Conservation (phyloP, 2,888 invertebrate species). For the Brachyptera putata region DNA sequence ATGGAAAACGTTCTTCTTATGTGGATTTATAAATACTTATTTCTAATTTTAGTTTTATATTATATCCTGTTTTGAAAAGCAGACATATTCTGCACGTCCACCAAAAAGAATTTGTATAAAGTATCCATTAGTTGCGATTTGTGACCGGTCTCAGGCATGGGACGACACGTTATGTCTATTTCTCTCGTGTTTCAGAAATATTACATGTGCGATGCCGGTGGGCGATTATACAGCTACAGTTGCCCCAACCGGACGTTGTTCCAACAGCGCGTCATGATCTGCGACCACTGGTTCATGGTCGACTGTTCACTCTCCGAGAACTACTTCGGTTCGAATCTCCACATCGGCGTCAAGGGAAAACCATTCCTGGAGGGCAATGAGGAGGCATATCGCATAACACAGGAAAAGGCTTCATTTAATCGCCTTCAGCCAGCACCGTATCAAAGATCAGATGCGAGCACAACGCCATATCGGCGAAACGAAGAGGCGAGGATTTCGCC, state of each 20-base stretch:
- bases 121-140: too few relatives aligned
- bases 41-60: too few relatives aligned
- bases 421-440: not conserved
- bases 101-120: too few relatives aligned
- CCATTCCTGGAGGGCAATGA: conserved; percentile 56
- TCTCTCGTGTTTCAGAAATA: conserved; percentile 68
- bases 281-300: conserved; percentile 81
- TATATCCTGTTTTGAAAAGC: too few relatives aligned
- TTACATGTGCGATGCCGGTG: conserved; percentile 76
- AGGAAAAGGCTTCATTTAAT: not conserved
- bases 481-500: too few relatives aligned
- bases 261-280: conserved; percentile 75
- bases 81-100: too few relatives aligned
- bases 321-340: conserved; percentile 64
- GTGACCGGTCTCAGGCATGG: too few relatives aligned
- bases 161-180: too few relatives aligned
- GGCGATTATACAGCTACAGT: conserved; percentile 70
- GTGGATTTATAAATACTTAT: too few relatives aligned
- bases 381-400: not conserved
- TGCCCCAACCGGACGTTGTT: conserved; percentile 76
- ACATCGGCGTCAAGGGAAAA: conserved; percentile 68
- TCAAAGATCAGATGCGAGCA: not conserved
- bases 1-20: too few relatives aligned
- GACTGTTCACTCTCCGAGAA: conserved; percentile 67
- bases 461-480: not conserved